phyloP scores from a whole-genome alignment of 2,888 invertebrate species.

The Rapana venosa region DNA sequence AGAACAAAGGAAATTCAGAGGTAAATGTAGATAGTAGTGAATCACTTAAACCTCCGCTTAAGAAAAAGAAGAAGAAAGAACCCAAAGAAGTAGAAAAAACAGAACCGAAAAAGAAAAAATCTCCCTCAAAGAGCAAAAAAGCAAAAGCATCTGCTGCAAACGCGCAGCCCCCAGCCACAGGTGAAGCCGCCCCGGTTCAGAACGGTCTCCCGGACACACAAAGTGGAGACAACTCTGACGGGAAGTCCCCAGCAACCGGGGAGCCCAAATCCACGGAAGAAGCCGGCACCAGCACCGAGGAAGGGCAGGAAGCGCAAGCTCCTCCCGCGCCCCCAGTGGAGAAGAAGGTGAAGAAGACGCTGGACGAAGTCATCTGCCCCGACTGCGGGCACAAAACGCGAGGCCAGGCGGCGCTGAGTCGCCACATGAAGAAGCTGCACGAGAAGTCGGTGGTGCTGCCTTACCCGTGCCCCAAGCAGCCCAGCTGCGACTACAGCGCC shows the following conservation, averaged over 20 bases:
- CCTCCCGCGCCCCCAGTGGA: not conserved
- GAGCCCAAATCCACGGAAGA: not conserved
- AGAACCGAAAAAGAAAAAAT: conserved; percentile 43
- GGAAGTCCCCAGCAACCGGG: conserved; percentile 5
- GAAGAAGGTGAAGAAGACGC: conserved; percentile 48
- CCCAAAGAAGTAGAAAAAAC: conserved; percentile 27
- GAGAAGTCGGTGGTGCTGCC: conserved; percentile 50
- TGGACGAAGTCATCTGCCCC: conserved; percentile 52
- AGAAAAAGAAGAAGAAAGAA: conserved; percentile 42
- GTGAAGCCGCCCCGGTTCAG: conserved; percentile 21
- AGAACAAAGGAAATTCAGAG: conserved; percentile 17
- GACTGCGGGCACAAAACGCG: conserved; percentile 53
- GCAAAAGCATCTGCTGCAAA: conserved; percentile 23
- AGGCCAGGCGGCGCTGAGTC: conserved; percentile 54
- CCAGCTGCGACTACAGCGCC: conserved; percentile 54
- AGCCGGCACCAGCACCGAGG: not conserved
- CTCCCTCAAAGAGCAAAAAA: conserved; percentile 50
- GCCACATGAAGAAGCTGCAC: conserved; percentile 56
- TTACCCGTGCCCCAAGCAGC: conserved; percentile 43
- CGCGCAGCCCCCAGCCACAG: not conserved
- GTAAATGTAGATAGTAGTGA: conserved; percentile 28
- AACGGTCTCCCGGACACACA: conserved; percentile 33
- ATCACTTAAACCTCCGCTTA: conserved; percentile 15
- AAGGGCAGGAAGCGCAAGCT: not conserved
- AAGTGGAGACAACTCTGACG: conserved; percentile 30